phyloP scores from a whole-genome alignment of 2,888 invertebrate species.

The Bedellia somnulentella region DNA sequence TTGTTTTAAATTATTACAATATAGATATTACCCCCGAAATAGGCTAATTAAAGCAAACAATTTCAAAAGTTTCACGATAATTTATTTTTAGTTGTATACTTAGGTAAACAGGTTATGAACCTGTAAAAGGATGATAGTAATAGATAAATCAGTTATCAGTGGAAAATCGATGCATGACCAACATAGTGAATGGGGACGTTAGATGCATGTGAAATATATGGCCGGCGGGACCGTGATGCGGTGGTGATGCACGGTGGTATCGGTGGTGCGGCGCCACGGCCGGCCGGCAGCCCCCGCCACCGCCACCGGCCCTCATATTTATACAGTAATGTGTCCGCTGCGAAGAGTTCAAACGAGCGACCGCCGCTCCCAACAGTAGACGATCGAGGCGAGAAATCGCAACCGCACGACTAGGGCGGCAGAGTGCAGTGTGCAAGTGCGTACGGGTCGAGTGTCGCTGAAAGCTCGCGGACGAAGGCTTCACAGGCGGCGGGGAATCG shows the following conservation, averaged over 20 bases:
- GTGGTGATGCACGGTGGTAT: not conserved
- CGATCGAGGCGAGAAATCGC: slow-evolving; percentile 45
- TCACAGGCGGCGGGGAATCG: slow-evolving; percentile 26
- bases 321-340: slow-evolving; percentile 54
- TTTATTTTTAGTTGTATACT: no score
- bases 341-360: slow-evolving; percentile 58
- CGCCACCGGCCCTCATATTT: slow-evolving; percentile 58
- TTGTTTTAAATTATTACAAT: no score
- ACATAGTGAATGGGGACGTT: no score
- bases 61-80: no score
- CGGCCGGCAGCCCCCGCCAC: slow-evolving; percentile 24
- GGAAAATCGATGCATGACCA: no score
- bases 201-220: no score
- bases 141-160: no score
- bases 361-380: slow-evolving; percentile 56
- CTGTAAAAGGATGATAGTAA: no score
- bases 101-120: no score
- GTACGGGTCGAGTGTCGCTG: slow-evolving; percentile 57
- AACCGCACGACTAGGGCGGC: slow-evolving; percentile 46
- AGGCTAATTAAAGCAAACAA: no score
- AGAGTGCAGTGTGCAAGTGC: slow-evolving; percentile 54
- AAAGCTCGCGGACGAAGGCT: slow-evolving; percentile 55
- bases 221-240: no score
- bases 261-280: not conserved
- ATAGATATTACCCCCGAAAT: no score